Conservation (phyloP, 1,140 invertebrate species). For the Hycleus cichorii region DNA sequence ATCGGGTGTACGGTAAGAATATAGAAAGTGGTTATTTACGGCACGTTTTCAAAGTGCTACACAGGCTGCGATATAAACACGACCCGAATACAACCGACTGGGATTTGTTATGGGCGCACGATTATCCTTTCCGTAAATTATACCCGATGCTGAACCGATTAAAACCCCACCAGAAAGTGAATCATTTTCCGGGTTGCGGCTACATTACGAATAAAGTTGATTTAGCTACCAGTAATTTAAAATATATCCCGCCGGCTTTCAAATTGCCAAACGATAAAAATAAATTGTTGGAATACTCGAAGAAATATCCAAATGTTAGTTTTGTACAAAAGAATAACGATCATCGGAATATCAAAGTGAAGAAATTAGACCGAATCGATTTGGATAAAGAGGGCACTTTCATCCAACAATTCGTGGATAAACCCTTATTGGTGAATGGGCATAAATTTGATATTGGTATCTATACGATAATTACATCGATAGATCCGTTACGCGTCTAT, state of each 20-base stretch:
- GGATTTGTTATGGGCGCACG: conserved; percentile 88
- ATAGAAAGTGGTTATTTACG: conserved; percentile 61
- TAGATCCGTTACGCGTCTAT: conserved; percentile 85
- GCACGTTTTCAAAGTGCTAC: conserved; percentile 69
- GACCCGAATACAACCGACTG: conserved; percentile 58
- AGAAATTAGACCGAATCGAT: conserved; percentile 62
- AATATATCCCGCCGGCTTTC: conserved; percentile 81
- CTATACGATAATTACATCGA: conserved; percentile 86
- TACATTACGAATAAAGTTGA: conserved; percentile 93
- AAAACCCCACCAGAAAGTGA: conserved; percentile 72
- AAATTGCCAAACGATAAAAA: conserved; percentile 72
- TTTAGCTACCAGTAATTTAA: conserved; percentile 68
- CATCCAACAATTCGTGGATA: conserved; percentile 82
- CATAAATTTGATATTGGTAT: conserved; percentile 96
- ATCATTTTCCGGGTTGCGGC: conserved; percentile 92
- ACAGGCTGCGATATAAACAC: conserved; percentile 62
- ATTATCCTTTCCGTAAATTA: conserved; percentile 76
- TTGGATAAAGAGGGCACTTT: conserved; percentile 70
- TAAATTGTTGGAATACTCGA: conserved; percentile 63
- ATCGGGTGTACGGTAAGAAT: conserved; percentile 48
- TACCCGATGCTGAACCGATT: conserved; percentile 54
- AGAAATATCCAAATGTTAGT: conserved; percentile 57
- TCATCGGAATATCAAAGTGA: conserved; percentile 81
- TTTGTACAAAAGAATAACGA: conserved; percentile 93
- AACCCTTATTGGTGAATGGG: conserved; percentile 75